Evolutionary conservation across 2,797 vertebrate species (phyloP).

Genomic region (Sylvia borin): DNA sequence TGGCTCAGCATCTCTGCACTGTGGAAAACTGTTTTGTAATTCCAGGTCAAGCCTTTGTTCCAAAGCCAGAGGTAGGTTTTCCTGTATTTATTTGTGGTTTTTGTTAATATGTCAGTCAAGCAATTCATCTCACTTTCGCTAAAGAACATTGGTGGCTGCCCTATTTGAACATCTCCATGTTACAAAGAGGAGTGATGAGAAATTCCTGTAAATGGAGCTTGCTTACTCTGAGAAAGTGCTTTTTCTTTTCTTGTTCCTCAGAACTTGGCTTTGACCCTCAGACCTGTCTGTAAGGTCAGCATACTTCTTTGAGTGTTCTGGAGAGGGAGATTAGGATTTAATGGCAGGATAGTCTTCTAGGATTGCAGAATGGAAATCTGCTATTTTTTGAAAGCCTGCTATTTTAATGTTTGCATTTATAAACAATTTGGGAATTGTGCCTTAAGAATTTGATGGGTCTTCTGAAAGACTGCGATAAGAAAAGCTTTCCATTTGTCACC

Average conservation of each 20-base stretch:
- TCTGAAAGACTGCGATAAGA: neutral
- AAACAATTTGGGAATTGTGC: neutral
- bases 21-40: constrained; percentile 88
- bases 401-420: neutral
- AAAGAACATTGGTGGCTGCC: neutral
- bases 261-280: neutral
- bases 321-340: neutral
- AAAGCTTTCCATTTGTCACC: neutral
- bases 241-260: neutral
- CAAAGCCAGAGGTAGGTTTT: constrained; percentile 89
- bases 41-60: constrained; percentile 91
- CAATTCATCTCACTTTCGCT: neutral
- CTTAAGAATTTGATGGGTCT: neutral
- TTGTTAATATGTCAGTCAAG: neutral
- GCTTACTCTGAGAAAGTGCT: neutral
- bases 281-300: neutral
- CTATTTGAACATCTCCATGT: neutral
- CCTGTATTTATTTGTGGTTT: neutral
- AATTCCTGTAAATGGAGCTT: neutral
- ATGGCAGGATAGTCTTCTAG: neutral
- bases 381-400: neutral
- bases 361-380: neutral
- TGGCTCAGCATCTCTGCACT: constrained; percentile 91
- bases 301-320: neutral
- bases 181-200: neutral